Percentiles rank a stretch among this genome's conserved stretches.
Evolutionary conservation across 2,113 vertebrate species (phyloP).

Genomic region (Phainopepla nitens): DNA sequence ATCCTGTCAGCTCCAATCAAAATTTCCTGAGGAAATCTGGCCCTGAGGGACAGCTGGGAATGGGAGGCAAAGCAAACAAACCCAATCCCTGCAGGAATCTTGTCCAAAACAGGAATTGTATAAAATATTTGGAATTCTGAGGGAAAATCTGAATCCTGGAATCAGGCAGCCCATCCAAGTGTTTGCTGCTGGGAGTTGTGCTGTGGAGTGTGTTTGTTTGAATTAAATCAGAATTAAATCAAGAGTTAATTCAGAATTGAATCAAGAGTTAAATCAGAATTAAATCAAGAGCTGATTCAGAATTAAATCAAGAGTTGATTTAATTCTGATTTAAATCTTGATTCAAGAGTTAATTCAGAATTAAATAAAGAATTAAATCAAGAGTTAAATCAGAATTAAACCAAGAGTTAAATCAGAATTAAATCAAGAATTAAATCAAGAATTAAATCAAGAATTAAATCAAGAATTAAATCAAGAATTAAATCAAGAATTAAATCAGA

Average conservation of each 20-base stretch:
- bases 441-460: no score
- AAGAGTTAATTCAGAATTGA: no score
- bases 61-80: background rate
- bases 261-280: no score
- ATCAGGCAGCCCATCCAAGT: background rate
- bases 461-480: background rate
- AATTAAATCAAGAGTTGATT: no score
- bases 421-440: no score
- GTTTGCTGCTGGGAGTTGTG: background rate
- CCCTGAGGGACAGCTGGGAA: background rate
- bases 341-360: no score
- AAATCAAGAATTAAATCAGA: background rate
- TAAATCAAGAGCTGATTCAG: no score
- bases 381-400: background rate
- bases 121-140: background rate
- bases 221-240: no score
- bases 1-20: background rate
- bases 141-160: background rate
- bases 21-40: background rate
- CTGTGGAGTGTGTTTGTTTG: background rate
- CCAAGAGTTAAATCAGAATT: background rate
- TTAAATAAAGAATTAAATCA: no score
- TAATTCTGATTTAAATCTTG: no score
- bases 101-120: background rate
- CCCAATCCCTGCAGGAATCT: background rate